phyloP scores from a whole-genome alignment of 2,113 vertebrate species.

The Microtus ochrogaster region DNA sequence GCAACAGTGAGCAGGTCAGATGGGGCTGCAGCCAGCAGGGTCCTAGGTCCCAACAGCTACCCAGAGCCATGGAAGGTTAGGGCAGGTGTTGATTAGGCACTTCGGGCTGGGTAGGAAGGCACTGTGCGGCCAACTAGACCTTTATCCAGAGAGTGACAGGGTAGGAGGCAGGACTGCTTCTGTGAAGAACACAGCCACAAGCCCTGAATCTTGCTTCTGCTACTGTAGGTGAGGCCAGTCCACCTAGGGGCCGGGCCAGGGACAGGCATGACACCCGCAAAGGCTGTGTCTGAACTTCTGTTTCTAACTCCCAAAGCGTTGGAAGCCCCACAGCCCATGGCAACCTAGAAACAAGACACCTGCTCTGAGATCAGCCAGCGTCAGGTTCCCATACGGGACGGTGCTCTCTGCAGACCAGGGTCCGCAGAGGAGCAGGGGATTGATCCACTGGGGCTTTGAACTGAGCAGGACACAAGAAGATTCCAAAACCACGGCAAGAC shows the following conservation, averaged over 20 bases:
- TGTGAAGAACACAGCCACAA: background rate
- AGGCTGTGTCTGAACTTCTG: background rate
- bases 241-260: background rate
- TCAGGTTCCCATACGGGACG: background rate
- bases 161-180: background rate
- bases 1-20: background rate
- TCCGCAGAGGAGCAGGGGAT: background rate
- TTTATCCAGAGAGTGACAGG: background rate
- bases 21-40: background rate
- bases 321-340: background rate
- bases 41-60: background rate
- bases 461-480: constrained; percentile 6
- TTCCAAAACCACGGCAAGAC: constrained; percentile 46
- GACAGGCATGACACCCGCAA: background rate
- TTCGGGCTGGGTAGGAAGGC: background rate
- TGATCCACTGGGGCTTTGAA: background rate
- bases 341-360: background rate
- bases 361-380: background rate
- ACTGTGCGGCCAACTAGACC: background rate
- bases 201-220: background rate
- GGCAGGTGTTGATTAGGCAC: background rate
- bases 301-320: background rate
- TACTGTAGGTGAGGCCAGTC: background rate
- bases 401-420: no score
- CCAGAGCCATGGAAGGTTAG: background rate